Base-by-base conservation (phyloP, 2,888 invertebrate genomes). In the Orthosia incerta region DNA sequence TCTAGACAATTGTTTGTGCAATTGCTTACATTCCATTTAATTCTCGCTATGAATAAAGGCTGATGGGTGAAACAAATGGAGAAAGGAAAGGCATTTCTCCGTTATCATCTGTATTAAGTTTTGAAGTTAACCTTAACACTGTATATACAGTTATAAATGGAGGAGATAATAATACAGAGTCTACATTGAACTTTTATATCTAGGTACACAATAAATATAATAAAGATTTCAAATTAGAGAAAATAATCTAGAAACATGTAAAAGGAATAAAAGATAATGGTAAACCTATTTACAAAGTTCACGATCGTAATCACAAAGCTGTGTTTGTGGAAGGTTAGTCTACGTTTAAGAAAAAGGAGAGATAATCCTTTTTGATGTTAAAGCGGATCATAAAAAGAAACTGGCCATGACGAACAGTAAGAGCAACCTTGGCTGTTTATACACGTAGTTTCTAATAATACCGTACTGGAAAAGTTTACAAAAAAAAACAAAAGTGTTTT, bases 281-380 rank as follows among this genome's bases (percentile, higher is more conserved):
- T 60, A 4, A 11, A 57, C 48, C n/a, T 31, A 70, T 63, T 70
- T 48, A 59, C 12, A 23, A 39, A 61, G n/a, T 60, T 39, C 63
- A 23, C 46, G 57, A 56, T 31, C 11, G 39, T 69, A 48, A 61
- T 67, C 69, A 45, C 71, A 71, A 69, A 70, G 81, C 46, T 64
- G 51, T 64, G 51, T 55, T 62, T 68, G 55, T 45, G 23, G 20
- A 63, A 71, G 51, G 39, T 60, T 71, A 18, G 50, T 53, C 23
- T 51, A 59, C 50, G 26, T 51, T 72, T 64, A 53, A 56, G 45
- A 63, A 67, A 74, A 65, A 60, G 46, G 16, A 76, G 51, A 67
- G 53, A 64, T 76, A 73, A 83, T 83, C 72, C 74, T 71, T 79
- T 76, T 53, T 79, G 56, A 83, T 75, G 71, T 75, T 60, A 71